A percentile compares a stretch with the other conserved stretches of the same genome.
Conservation (phyloP, 2,888 invertebrate genomes). For the Trichogramma dendrolimi region DNA sequence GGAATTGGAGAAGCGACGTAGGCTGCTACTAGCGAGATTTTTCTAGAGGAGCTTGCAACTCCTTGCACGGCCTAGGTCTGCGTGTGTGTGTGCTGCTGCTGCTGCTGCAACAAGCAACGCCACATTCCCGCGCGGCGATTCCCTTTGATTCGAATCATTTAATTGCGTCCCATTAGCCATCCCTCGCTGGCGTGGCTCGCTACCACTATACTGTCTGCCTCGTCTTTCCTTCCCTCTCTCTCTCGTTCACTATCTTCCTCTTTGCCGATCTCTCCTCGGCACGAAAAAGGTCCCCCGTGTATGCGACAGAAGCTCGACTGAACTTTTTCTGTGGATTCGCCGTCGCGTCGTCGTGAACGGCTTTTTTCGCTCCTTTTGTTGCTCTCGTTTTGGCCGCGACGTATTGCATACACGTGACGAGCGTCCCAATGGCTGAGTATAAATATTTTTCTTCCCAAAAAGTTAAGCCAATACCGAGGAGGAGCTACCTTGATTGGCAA, state of each 20-base stretch:
- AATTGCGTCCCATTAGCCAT: conserved; percentile 53
- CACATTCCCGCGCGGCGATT: conserved; percentile 51
- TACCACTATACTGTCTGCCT: conserved; percentile 7
- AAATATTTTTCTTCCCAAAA: conserved; percentile 13
- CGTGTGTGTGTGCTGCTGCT: conserved; percentile 31
- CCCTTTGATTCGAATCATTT: conserved; percentile 53
- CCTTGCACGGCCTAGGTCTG: neutral
- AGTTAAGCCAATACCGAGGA: too few relatives aligned
- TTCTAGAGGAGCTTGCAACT: conserved; percentile 42
- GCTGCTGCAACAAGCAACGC: conserved; percentile 39
- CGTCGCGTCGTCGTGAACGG: conserved; percentile 39
- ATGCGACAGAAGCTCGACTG: conserved; percentile 34
- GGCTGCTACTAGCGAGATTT: conserved; percentile 42
- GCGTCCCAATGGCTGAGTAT: conserved; percentile 29
- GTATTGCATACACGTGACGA: conserved; percentile 31
- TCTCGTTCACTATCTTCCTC: conserved; percentile 19
- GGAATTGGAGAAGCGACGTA: conserved; percentile 51
- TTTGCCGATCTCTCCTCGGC: conserved; percentile 26
- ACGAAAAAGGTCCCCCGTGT: conserved; percentile 22
- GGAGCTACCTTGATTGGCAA: conserved; percentile 15
- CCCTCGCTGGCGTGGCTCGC: conserved; percentile 16
- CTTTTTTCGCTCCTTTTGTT: conserved; percentile 28
- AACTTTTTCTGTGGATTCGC: conserved; percentile 50
- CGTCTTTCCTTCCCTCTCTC: conserved; percentile 13
- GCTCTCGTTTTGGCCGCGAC: conserved; percentile 15